phyloP scores from a whole-genome alignment of 2,113 vertebrate species.

The Podilymbus podiceps region DNA sequence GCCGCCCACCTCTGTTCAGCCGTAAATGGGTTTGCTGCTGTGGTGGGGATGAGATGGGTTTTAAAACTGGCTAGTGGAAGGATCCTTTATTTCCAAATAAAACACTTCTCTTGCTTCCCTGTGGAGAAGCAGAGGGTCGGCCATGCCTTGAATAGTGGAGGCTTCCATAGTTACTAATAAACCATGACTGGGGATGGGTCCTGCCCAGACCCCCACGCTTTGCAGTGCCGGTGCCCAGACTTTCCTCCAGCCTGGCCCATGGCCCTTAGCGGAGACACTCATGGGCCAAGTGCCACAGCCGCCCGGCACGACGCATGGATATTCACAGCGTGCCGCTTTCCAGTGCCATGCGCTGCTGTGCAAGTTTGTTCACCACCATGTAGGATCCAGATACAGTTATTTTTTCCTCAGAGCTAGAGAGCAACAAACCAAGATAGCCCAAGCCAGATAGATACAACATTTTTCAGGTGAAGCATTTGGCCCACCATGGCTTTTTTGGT shows the following conservation, averaged over 20 bases:
- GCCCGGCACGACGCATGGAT: not conserved
- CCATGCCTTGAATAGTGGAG: not conserved
- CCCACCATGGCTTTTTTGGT: fast-evolving
- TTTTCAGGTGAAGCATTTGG: not conserved
- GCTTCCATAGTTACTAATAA: not conserved
- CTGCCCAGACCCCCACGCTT: not conserved
- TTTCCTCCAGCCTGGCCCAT: not conserved
- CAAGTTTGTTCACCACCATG: not conserved
- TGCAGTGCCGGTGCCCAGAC: not conserved
- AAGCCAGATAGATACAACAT: not conserved
- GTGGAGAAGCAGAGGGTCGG: not conserved
- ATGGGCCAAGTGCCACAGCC: not conserved
- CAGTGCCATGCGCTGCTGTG: not conserved
- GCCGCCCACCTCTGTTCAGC: not conserved
- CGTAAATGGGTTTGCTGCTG: not conserved
- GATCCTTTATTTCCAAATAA: not conserved
- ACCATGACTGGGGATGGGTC: not conserved
- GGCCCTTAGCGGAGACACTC: not conserved
- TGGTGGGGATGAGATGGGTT: not conserved
- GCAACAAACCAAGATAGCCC: not conserved
- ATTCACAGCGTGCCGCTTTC: not conserved
- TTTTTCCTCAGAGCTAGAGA: not conserved
- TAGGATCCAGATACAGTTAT: not conserved
- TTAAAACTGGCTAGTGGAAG: not conserved
- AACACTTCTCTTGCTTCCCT: not conserved